These are phyloP conservation scores for Phrixothrix hirtus DNA, from an alignment of 2,888 invertebrate species.

Conservation along the genomic window DNA sequence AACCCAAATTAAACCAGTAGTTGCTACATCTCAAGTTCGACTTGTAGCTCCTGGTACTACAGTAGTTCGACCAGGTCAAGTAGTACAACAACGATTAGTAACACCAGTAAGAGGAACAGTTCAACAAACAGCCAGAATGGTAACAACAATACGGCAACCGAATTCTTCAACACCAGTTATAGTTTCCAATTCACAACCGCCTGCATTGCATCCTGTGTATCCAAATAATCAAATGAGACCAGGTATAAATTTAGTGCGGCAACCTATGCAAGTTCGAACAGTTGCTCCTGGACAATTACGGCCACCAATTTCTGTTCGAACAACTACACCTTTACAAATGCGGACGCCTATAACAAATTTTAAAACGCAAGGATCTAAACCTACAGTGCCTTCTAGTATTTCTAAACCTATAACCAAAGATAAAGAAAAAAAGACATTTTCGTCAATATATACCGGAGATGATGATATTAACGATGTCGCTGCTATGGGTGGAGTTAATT, in stretches of 20 bases:
- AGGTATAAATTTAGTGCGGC: conserved; percentile 44
- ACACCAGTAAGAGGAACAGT: conserved; percentile 52
- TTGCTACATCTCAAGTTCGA: conserved; percentile 65
- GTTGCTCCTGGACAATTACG: conserved; percentile 40
- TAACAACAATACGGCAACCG: conserved; percentile 52
- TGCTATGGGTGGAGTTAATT: conserved; percentile 98
- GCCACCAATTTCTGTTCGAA: conserved; percentile 50
- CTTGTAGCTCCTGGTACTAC: conserved; percentile 62
- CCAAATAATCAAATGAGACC: conserved; percentile 41
- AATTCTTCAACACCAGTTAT: conserved; percentile 46
- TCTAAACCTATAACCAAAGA: conserved; percentile 70
- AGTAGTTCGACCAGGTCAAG: conserved; percentile 59
- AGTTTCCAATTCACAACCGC: conserved; percentile 55
- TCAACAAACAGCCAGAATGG: conserved; percentile 51
- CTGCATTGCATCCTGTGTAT: conserved; percentile 55
- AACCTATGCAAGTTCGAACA: conserved; percentile 45
- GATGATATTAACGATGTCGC: conserved; percentile 99
- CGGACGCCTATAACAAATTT: conserved; percentile 52
- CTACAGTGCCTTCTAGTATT: conserved; percentile 60
- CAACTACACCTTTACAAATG: conserved; percentile 46
- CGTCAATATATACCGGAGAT: conserved; percentile 62
- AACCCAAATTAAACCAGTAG: conserved; percentile 55
- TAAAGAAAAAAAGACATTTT: conserved; percentile 72
- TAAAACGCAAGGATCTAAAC: conserved; percentile 59
- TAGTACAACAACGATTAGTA: conserved; percentile 62